A percentile compares a stretch with the other conserved stretches of the same genome.
phyloP scores from a whole-genome alignment of 2,797 vertebrate species.

The Pyrocephalus nanus region DNA sequence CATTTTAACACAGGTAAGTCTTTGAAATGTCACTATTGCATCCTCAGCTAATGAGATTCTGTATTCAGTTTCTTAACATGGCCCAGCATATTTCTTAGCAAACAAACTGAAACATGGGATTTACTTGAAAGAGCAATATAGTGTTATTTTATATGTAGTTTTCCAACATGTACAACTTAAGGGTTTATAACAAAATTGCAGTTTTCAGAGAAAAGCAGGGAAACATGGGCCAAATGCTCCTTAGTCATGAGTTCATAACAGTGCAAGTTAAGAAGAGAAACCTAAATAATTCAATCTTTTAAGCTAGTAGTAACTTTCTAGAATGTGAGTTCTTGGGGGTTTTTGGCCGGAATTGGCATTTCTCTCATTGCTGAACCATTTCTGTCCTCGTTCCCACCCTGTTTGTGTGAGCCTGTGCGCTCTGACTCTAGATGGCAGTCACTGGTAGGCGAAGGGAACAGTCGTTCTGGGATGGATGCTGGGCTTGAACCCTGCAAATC shows the following conservation, averaged over 20 bases:
- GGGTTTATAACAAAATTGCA: neutral
- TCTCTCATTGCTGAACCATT: neutral
- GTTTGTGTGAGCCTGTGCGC: neutral
- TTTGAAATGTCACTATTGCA: neutral
- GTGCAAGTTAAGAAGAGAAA: neutral
- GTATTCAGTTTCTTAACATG: neutral
- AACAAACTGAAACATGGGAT: neutral
- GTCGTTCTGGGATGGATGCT: neutral
- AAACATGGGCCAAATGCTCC: neutral
- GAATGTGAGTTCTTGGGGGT: neutral
- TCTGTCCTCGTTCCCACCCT: neutral
- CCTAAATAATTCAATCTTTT: neutral
- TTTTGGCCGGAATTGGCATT: neutral
- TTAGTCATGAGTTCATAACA: neutral
- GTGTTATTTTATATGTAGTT: neutral
- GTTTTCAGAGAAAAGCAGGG: neutral
- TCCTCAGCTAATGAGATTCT: neutral
- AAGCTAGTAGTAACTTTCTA: neutral
- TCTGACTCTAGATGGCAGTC: conserved; percentile 55
- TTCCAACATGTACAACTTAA: neutral
- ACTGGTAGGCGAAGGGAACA: conserved; percentile 2
- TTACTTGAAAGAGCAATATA: neutral
- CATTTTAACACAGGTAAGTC: neutral
- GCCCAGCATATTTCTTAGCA: neutral
- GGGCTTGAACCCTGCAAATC: neutral